phyloP scores from a whole-genome alignment of 2,113 vertebrate genomes.

The Bungarus multicinctus region DNA sequence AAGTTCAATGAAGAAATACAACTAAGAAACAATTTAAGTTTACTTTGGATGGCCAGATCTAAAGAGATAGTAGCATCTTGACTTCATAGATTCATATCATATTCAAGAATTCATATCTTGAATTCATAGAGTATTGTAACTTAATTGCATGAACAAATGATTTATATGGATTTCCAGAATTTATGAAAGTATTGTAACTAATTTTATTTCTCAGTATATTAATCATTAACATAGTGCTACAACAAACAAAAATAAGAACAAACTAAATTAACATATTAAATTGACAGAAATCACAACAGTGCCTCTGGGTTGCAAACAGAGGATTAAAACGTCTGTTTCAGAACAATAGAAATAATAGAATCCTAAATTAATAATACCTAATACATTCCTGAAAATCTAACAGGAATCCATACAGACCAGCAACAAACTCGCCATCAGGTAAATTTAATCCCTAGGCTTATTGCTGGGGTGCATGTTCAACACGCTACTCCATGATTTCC shows the following conservation, averaged over 20 bases:
- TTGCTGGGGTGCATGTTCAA: not conserved
- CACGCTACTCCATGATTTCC: not conserved
- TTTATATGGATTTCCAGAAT: not conserved
- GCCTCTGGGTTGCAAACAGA: not conserved
- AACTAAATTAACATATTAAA: not conserved
- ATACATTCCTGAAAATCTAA: no score
- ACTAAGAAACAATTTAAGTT: not conserved
- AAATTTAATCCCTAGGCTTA: not conserved
- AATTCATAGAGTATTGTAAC: not conserved
- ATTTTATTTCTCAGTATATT: conserved; percentile 25
- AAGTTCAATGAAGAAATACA: conserved; percentile 20
- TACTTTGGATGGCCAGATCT: not conserved
- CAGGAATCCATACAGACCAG: not conserved
- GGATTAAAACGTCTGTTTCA: not conserved
- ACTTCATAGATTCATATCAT: conserved; percentile 22
- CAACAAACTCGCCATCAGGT: not conserved
- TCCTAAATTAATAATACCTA: not conserved
- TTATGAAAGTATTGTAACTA: not conserved
- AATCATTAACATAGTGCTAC: not conserved
- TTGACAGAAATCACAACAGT: not conserved
- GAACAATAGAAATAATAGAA: not conserved
- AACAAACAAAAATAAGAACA: not conserved
- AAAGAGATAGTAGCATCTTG: conserved; percentile 6
- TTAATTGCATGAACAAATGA: not conserved
- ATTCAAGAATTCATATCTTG: no score